Conservation (phyloP, 2,797 vertebrate genomes). For the Chelon labrosus region DNA sequence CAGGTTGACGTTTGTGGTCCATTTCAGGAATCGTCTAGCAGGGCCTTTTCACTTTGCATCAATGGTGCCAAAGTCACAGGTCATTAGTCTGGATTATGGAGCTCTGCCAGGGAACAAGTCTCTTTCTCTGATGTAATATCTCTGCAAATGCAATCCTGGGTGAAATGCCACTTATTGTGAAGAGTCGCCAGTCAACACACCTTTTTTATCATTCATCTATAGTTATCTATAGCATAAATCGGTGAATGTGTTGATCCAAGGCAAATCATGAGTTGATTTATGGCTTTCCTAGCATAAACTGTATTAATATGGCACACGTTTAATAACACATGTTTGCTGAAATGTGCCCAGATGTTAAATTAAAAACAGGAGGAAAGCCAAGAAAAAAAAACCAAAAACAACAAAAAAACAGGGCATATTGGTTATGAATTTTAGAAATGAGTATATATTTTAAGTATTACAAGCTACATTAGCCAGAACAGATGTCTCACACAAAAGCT, state of each 20-base stretch:
- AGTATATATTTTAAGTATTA: slow-evolving; percentile 26
- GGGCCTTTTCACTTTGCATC: slow-evolving; percentile 43
- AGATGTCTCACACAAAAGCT: slow-evolving; percentile 37
- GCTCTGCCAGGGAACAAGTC: slow-evolving; percentile 43
- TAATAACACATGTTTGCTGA: neutral
- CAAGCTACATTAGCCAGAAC: slow-evolving; percentile 33
- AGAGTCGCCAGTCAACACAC: slow-evolving; percentile 12
- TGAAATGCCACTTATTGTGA: slow-evolving; percentile 21
- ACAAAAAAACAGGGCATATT: neutral
- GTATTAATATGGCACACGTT: neutral
- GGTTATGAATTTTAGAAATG: neutral
- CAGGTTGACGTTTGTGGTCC: slow-evolving; percentile 58
- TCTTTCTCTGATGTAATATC: slow-evolving; percentile 46
- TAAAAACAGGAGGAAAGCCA: neutral
- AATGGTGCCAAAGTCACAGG: slow-evolving; percentile 58
- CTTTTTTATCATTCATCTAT: slow-evolving; percentile 20
- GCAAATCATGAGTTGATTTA: slow-evolving; percentile 3
- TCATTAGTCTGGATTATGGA: slow-evolving; percentile 67
- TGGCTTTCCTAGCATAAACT: slow-evolving; percentile 15
- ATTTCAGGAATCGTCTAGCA: slow-evolving; percentile 45
- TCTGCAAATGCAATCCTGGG: slow-evolving; percentile 37
- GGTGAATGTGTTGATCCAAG: slow-evolving; percentile 9
- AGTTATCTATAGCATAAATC: neutral
- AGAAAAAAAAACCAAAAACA: neutral
- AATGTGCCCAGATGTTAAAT: slow-evolving; percentile 4